Evolutionary conservation across 2,797 vertebrate genomes (phyloP).

Genomic region (Semotilus atromaculatus): DNA sequence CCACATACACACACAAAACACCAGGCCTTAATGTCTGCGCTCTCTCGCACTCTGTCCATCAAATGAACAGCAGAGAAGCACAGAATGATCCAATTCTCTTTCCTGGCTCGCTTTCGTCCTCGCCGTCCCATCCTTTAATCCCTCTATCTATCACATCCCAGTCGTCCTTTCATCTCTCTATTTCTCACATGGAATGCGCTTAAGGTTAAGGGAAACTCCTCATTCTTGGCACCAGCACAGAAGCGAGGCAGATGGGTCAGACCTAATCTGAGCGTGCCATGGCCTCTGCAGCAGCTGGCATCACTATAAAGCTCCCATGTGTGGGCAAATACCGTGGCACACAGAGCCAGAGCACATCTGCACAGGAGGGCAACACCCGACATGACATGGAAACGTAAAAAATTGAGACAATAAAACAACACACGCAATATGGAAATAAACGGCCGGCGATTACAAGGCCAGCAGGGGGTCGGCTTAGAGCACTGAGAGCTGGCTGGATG

Average conservation of each 20-base stretch:
- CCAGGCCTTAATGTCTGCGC: constrained; percentile 17
- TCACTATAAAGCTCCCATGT: constrained; percentile 18
- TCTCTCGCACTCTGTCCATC: constrained; percentile 29
- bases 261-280: constrained; percentile 55
- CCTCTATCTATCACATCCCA: constrained; percentile 33
- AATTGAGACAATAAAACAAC: constrained; percentile 59
- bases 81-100: constrained; percentile 33
- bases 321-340: constrained; percentile 25
- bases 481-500: constrained; percentile 11
- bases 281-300: constrained; percentile 35
- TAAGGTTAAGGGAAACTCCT: constrained; percentile 65
- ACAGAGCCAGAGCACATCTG: constrained; percentile 45
- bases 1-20: constrained; percentile 14
- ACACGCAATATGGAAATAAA: constrained; percentile 59
- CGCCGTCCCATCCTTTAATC: constrained; percentile 21
- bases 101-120: constrained; percentile 20
- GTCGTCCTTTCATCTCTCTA: constrained; percentile 39
- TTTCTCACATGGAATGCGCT: constrained; percentile 37
- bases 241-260: constrained; percentile 58
- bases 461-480: constrained; percentile 40
- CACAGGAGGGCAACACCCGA: constrained; percentile 56
- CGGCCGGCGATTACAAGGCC: constrained; percentile 50
- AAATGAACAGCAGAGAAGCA: constrained; percentile 10
- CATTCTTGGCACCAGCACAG: constrained; percentile 62
- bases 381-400: constrained; percentile 52